These are phyloP conservation scores for Gastrophysa polygoni DNA, from an alignment of 2,888 invertebrate genomes.

Conservation along the genomic window DNA sequence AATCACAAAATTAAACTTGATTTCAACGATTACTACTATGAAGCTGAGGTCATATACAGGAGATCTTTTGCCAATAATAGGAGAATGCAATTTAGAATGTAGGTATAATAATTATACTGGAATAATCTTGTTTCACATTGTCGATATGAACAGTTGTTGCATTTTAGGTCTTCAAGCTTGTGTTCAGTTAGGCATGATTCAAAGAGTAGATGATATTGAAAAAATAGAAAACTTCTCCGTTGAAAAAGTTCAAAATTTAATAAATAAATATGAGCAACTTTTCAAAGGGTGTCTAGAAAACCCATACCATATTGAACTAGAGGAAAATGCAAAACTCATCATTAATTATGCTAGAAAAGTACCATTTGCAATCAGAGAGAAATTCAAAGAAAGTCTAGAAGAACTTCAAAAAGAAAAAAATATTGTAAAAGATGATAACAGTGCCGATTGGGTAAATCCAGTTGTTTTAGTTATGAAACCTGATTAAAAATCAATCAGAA, in stretches of 20 bases:
- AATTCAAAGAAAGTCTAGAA: slow-evolving; percentile 39
- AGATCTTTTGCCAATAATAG: slow-evolving; percentile 12
- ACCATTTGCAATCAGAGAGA: neutral
- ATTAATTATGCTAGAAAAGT: slow-evolving; percentile 44
- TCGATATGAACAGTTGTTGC: slow-evolving; percentile 19
- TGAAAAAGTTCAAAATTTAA: neutral
- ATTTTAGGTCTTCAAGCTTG: slow-evolving; percentile 20
- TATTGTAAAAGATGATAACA: slow-evolving; percentile 13
- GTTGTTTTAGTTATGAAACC: slow-evolving; percentile 29
- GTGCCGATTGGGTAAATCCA: slow-evolving; percentile 27
- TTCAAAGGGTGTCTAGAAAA: slow-evolving; percentile 38
- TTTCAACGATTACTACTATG: slow-evolving; percentile 7
- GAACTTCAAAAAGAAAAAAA: slow-evolving; percentile 32
- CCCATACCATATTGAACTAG: slow-evolving; percentile 40
- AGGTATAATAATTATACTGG: slow-evolving; percentile 1
- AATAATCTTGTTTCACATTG: slow-evolving; percentile 22
- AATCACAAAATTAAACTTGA: slow-evolving; percentile 6
- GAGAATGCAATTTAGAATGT: slow-evolving; percentile 11
- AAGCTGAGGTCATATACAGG: slow-evolving; percentile 15
- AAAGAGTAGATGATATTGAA: slow-evolving; percentile 9
- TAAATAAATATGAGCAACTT: slow-evolving; percentile 21
- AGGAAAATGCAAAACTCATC: slow-evolving; percentile 39
- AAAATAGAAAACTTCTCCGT: slow-evolving; percentile 2
- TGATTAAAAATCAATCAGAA: slow-evolving; percentile 20
- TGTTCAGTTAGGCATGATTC: slow-evolving; percentile 16